A percentile compares a stretch with the other conserved stretches of the same genome.
Conservation (phyloP, 2,888 invertebrate species). For the Drosophila affinis region DNA sequence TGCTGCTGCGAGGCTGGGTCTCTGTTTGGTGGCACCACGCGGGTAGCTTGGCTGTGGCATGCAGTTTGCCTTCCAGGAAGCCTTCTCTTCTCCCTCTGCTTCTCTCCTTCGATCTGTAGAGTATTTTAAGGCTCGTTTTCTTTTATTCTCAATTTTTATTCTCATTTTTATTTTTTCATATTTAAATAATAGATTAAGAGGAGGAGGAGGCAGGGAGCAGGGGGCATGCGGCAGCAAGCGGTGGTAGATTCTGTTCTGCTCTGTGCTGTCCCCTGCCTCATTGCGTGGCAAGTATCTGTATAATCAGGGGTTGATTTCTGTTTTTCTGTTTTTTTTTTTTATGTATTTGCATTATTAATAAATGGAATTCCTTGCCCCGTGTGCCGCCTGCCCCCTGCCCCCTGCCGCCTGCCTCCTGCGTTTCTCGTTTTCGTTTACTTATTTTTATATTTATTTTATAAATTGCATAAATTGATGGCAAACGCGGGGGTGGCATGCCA, state of each 20-base stretch:
- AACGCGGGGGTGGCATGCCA: slow-evolving; percentile 32
- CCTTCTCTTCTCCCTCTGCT: background rate
- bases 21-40: background rate
- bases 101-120: slow-evolving; percentile 15
- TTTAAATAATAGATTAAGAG: slow-evolving; percentile 80
- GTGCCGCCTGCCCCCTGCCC: slow-evolving; percentile 47
- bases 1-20: slow-evolving; percentile 31
- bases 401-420: slow-evolving; percentile 19
- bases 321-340: slow-evolving; percentile 80
- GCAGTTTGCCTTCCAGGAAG: background rate
- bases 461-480: slow-evolving; percentile 76
- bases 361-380: slow-evolving; percentile 67
- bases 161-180: slow-evolving; percentile 61
- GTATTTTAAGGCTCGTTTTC: slow-evolving; percentile 43
- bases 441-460: slow-evolving; percentile 78
- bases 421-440: slow-evolving; percentile 34
- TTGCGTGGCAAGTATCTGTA: slow-evolving; percentile 66
- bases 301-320: slow-evolving; percentile 79
- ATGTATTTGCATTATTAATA: slow-evolving; percentile 79
- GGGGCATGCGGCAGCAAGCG: slow-evolving; percentile 16
- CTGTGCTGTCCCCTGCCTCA: background rate
- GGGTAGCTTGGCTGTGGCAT: slow-evolving; percentile 14
- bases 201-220: slow-evolving; percentile 41
- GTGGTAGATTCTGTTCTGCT: slow-evolving; percentile 39
- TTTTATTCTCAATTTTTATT: slow-evolving; percentile 56